phyloP scores from a whole-genome alignment of 2,888 invertebrate species.

The Cheilosia vulpina region DNA sequence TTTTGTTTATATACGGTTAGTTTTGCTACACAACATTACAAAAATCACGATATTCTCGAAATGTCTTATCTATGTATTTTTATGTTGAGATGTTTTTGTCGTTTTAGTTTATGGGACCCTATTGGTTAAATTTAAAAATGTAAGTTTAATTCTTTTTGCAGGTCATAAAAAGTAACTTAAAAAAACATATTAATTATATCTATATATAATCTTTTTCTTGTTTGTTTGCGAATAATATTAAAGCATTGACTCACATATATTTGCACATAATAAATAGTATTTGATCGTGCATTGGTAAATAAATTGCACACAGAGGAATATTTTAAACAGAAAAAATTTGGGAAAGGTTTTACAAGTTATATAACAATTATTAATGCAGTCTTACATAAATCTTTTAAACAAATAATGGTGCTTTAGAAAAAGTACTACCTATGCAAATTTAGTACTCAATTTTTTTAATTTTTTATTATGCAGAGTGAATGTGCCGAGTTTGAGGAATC shows the following conservation, averaged over 20 bases:
- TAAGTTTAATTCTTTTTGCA: constrained; percentile 34
- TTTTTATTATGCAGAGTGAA: background rate
- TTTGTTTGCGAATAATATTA: constrained; percentile 28
- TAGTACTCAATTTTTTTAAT: background rate
- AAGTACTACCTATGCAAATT: background rate
- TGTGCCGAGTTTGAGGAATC: background rate
- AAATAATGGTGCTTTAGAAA: constrained; percentile 15
- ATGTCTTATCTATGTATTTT: constrained; percentile 61
- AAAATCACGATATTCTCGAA: constrained; percentile 58
- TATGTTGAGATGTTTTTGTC: constrained; percentile 19
- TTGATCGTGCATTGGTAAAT: background rate
- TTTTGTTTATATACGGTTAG: constrained; percentile 46
- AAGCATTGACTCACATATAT: constrained; percentile 46
- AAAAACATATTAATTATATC: background rate
- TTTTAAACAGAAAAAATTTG: constrained; percentile 5
- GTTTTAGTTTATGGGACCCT: constrained; percentile 25
- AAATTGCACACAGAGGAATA: background rate
- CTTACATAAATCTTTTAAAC: constrained; percentile 19
- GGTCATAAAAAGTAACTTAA: constrained; percentile 36
- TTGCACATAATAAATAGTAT: background rate
- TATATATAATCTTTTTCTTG: constrained; percentile 4
- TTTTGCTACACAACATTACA: constrained; percentile 57
- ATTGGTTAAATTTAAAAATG: background rate
- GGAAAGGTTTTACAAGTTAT: background rate
- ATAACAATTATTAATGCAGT: constrained; percentile 46